Percentiles rank a stretch among this genome's conserved stretches.
Evolutionary conservation across 2,888 invertebrate species (phyloP).

Genomic region (Scotopteryx bipunctaria): DNA sequence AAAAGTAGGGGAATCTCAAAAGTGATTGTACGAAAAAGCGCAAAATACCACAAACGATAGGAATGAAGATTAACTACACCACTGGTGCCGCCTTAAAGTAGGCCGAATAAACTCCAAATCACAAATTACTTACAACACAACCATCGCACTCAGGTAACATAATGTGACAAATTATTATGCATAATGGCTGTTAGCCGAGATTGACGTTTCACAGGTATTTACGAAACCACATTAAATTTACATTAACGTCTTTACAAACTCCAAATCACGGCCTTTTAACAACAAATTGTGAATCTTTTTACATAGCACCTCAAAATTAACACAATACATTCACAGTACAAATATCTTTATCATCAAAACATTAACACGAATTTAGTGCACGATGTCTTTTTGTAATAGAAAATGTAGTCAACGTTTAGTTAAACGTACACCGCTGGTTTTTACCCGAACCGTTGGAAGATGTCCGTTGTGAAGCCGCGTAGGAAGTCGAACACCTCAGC

Average conservation of each 20-base stretch:
- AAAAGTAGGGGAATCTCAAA: background rate
- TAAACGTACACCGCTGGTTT: constrained; percentile 19
- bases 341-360: constrained; percentile 16
- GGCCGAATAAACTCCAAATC: background rate
- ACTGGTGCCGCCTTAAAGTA: background rate
- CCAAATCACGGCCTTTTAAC: constrained; percentile 10
- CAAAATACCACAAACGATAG: background rate
- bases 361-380: constrained; percentile 9
- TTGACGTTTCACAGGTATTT: constrained; percentile 26
- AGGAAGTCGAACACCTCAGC: constrained; percentile 71
- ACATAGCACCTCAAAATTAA: constrained; percentile 24
- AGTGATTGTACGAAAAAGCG: background rate
- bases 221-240: constrained; percentile 31
- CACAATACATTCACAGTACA: constrained; percentile 16
- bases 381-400: constrained; percentile 22
- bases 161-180: constrained; percentile 35
- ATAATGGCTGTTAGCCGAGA: constrained; percentile 23
- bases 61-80: constrained; percentile 8
- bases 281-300: constrained; percentile 18
- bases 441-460: constrained; percentile 69
- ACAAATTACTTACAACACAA: constrained; percentile 26
- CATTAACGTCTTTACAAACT: constrained; percentile 18
- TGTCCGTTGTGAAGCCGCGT: constrained; percentile 70
- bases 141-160: constrained; percentile 24
- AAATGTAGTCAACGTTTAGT: constrained; percentile 19